Evolutionary conservation across 2,888 invertebrate species (phyloP).

Genomic region (Ennomos fuscantarius): DNA sequence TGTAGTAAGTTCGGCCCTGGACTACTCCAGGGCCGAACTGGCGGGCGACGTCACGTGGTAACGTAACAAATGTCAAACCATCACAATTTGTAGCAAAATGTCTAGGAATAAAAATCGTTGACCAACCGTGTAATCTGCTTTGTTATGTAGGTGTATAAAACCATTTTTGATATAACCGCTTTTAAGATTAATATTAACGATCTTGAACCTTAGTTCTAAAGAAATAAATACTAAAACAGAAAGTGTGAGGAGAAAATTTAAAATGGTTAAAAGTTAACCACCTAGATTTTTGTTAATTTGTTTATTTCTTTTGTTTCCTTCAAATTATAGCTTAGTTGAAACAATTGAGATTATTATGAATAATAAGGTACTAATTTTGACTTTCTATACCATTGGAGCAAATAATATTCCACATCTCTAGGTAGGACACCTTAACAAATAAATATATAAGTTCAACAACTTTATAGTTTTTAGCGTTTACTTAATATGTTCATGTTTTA

Average conservation of each 20-base stretch:
- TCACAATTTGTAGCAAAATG: conserved; percentile 20
- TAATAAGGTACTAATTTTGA: conserved; percentile 5
- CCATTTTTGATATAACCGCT: not conserved
- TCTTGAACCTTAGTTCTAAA: conserved; percentile 14
- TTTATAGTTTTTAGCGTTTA: too few relatives aligned
- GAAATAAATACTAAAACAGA: conserved; percentile 9
- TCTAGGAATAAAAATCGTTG: conserved; percentile 24
- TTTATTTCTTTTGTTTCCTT: conserved; percentile 32
- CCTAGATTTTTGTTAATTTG: conserved; percentile 31
- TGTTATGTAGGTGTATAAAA: conserved; percentile 19
- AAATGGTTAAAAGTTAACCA: conserved; percentile 1
- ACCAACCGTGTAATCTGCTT: conserved; percentile 36
- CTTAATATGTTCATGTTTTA: too few relatives aligned
- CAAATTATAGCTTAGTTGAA: conserved; percentile 33
- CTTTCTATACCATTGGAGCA: conserved; percentile 31
- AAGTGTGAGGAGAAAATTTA: not conserved
- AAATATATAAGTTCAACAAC: conserved; percentile 1
- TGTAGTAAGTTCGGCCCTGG: too few relatives aligned
- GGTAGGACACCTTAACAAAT: not conserved
- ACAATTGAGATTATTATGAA: conserved; percentile 35
- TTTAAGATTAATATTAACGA: not conserved
- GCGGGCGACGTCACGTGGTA: too few relatives aligned
- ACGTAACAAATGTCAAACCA: not conserved
- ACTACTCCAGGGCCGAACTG: too few relatives aligned
- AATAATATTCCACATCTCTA: not conserved